A percentile compares a stretch with the other conserved stretches of the same genome.
phyloP scores from a whole-genome alignment of 2,113 vertebrate species.

The Rhagologus leucostigma region DNA sequence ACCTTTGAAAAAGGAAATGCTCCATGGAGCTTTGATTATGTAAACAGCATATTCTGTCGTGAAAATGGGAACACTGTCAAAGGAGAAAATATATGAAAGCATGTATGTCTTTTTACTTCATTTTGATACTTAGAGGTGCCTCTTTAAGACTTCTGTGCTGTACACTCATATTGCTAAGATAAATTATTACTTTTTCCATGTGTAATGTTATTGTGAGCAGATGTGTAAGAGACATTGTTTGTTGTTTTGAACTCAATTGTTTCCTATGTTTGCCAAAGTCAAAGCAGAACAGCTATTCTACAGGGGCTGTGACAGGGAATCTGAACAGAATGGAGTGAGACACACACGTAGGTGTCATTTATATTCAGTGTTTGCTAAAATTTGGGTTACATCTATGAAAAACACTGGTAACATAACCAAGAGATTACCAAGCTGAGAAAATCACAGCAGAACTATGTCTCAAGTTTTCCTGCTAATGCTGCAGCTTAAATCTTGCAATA shows the following conservation, averaged over 20 bases:
- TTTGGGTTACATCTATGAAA: neutral
- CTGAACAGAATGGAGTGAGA: neutral
- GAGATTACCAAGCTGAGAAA: neutral
- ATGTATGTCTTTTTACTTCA: neutral
- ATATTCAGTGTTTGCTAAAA: neutral
- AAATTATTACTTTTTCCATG: neutral
- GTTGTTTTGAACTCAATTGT: neutral
- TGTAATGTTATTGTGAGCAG: neutral
- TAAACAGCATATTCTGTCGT: neutral
- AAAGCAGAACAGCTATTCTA: neutral
- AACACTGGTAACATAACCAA: neutral
- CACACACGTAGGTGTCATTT: neutral
- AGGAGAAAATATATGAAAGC: neutral
- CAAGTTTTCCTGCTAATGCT: neutral
- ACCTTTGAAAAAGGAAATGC: constrained; percentile 61
- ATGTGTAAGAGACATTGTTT: neutral
- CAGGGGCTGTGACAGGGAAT: neutral
- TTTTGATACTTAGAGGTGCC: neutral
- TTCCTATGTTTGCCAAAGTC: neutral
- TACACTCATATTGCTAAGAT: neutral
- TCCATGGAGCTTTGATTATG: constrained; percentile 41
- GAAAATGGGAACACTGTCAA: neutral
- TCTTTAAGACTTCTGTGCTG: neutral
- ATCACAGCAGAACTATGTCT: neutral
- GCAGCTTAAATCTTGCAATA: neutral